These are phyloP conservation scores for Recurvirostra avosetta DNA, from an alignment of 2,113 vertebrate genomes.

Conservation along the genomic window DNA sequence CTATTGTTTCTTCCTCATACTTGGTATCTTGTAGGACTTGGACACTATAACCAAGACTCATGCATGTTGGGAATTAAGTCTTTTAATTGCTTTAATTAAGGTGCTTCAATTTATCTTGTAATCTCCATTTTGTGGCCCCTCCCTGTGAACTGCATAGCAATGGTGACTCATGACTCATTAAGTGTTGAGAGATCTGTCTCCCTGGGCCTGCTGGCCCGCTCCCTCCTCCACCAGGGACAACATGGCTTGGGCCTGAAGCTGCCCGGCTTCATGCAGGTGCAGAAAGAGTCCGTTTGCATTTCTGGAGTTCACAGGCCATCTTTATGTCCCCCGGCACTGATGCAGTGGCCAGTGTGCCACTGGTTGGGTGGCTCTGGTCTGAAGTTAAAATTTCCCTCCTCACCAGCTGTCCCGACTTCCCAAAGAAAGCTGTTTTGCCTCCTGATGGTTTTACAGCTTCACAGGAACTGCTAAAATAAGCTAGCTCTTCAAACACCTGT, in stretches of 20 bases:
- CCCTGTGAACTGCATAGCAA: rapidly evolving
- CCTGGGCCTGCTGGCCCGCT: neutral
- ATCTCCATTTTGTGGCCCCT: neutral
- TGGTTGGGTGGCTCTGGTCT: neutral
- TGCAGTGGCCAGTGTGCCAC: rapidly evolving
- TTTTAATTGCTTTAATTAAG: neutral
- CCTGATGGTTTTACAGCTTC: neutral
- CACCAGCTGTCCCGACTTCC: neutral
- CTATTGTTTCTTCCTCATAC: neutral
- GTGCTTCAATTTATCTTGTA: neutral
- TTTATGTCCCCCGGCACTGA: neutral
- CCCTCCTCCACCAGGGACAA: neutral
- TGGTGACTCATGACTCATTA: neutral
- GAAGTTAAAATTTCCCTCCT: neutral
- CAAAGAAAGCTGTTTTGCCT: neutral
- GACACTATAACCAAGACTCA: neutral
- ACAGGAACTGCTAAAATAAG: neutral
- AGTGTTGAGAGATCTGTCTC: neutral
- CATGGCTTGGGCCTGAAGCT: neutral
- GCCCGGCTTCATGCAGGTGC: neutral
- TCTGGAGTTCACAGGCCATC: neutral
- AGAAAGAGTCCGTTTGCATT: neutral
- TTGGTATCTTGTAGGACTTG: neutral
- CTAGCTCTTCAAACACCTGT: neutral
- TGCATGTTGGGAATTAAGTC: neutral